Evolutionary conservation across 2,888 invertebrate genomes (phyloP), one percentile per base, ranked within the genome.

Genomic region (Synergus japonicus): DNA sequence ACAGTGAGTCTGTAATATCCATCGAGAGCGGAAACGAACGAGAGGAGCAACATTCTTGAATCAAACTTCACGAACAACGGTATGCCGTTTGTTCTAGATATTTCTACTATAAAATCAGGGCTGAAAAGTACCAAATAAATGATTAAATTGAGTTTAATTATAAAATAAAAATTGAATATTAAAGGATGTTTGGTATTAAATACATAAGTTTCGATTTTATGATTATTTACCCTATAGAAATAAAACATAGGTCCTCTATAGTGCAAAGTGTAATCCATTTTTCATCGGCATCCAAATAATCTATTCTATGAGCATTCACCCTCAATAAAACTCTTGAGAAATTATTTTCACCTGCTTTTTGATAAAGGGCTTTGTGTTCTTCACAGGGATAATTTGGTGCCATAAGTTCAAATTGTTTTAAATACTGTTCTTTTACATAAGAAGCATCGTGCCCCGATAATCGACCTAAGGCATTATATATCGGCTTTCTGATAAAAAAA

Each of bases 331-430:
- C 94, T 97, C 98, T 94, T 96, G 97, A 92, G 96, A 98, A 91
- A 96, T 98, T 85, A 84, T 88, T 87, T 18, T 89, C 84, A 22
- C 87, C 79, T 46, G 94, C 94, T 89, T 95, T 94, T 92, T 96
- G 95, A 79, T 95, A 94, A 46, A 95, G 92, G 8, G 95, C 95
- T 85, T 93, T 94, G 87, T 95, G 97, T 86, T 95, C 95, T 92
- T 97, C 97, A 12, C 95, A 94, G 65, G 97, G 93, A 92, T 97
- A 97, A 89, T 96, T 96, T 0, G 97, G 96, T 1, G 97, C 97
- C 92, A 97, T 93, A n/a, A 93, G 93, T 87, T 96, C 95, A 79
- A 97, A 93, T 88, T 97, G 96, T 88, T 96, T 95, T n/a, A 97
- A 93, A 91, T 97, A 97, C 84, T 96, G 94, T 86, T 95, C 95